These are phyloP conservation scores for Athetis lepigone DNA, from an alignment of 2,888 invertebrate genomes.

Conservation along the genomic window DNA sequence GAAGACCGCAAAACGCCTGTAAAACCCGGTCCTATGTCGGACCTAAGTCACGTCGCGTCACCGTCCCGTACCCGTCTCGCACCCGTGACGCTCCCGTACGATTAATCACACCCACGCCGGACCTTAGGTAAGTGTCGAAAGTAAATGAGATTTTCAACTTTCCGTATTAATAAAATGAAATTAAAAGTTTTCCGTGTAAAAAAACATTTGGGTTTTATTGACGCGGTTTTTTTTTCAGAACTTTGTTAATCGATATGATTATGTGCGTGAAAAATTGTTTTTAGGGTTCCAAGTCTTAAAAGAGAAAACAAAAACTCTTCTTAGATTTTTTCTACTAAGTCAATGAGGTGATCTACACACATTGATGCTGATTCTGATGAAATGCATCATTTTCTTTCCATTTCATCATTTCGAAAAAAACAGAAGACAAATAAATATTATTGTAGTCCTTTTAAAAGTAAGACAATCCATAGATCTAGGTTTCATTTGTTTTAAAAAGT, in stretches of 20 bases:
- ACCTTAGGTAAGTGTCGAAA: conserved; percentile 48
- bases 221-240: neutral
- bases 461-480: too few species aligned
- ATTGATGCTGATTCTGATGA: too few species aligned
- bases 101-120: conserved; percentile 59
- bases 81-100: conserved; percentile 23
- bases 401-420: too few species aligned
- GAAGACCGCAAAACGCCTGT: conserved; percentile 32
- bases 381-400: too few species aligned
- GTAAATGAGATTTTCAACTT: conserved; percentile 60
- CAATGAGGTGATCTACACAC: too few species aligned
- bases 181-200: conserved; percentile 19
- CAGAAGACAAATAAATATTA: too few species aligned
- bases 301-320: too few species aligned
- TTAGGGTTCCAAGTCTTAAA: too few species aligned
- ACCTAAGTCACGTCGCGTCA: conserved; percentile 40
- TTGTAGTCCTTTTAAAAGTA: too few species aligned
- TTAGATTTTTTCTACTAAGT: too few species aligned
- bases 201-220: neutral
- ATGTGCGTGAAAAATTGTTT: neutral
- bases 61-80: conserved; percentile 7
- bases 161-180: conserved; percentile 50
- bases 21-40: conserved; percentile 19
- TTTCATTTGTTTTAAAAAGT: too few species aligned
- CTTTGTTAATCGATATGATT: neutral